Percentiles rank a stretch among this genome's conserved stretches.
Evolutionary conservation across 2,797 vertebrate species (phyloP).

Genomic region (Iguana delicatissima): DNA sequence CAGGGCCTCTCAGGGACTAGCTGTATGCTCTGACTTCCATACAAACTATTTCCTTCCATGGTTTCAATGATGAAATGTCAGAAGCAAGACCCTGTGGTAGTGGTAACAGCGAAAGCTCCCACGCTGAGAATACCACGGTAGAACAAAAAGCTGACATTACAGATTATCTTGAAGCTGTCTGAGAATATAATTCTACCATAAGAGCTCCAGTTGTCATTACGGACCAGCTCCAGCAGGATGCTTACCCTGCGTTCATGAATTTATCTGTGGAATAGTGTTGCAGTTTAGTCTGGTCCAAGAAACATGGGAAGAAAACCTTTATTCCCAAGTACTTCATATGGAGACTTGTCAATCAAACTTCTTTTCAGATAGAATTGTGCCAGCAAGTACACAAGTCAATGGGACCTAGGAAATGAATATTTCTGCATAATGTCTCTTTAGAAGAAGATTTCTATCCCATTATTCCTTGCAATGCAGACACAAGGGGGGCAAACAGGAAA

Average conservation of each 20-base stretch:
- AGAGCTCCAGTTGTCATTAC: conserved; percentile 12
- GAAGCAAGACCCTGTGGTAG: background rate
- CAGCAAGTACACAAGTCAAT: conserved; percentile 41
- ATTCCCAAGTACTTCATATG: conserved; percentile 65
- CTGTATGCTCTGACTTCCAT: rapidly evolving
- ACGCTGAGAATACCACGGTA: rapidly evolving
- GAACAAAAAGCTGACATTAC: background rate
- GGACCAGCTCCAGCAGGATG: conserved; percentile 12
- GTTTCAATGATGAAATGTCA: rapidly evolving
- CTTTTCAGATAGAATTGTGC: conserved; percentile 61
- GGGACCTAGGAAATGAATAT: background rate
- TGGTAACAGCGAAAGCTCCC: conserved; percentile 26
- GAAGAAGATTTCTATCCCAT: background rate
- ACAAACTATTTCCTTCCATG: background rate
- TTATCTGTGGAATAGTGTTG: conserved; percentile 9
- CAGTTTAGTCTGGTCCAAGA: conserved; percentile 24
- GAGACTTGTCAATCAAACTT: conserved; percentile 60
- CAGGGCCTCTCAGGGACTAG: background rate
- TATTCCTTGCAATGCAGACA: background rate
- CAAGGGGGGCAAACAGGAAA: background rate
- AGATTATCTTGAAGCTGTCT: background rate
- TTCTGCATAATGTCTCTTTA: background rate
- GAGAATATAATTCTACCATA: background rate
- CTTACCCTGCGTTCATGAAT: background rate
- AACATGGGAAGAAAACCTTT: conserved; percentile 50